Conservation (phyloP, 1,140 invertebrate species). For the Geopemphigus sp. region DNA sequence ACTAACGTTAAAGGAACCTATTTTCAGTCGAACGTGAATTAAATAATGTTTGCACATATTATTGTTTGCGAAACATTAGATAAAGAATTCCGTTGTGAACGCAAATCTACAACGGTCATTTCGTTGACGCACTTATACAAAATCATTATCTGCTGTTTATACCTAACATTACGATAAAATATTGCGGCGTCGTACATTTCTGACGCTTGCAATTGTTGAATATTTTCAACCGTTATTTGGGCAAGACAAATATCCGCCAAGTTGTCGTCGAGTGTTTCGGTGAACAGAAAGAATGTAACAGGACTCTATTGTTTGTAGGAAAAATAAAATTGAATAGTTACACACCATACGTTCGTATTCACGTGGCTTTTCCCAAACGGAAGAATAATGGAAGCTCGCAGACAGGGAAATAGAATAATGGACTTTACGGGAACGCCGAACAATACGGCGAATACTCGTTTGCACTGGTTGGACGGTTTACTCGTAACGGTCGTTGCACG, state of each 20-base stretch:
- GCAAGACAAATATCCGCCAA: not conserved
- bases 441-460: slow-evolving; percentile 24
- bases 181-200: too few relatives aligned
- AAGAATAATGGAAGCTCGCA: slow-evolving; percentile 27
- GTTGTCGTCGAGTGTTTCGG: not conserved
- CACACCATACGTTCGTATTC: not conserved
- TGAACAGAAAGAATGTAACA: not conserved
- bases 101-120: too few relatives aligned
- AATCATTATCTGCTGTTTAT: too few relatives aligned
- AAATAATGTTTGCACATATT: too few relatives aligned
- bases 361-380: not conserved
- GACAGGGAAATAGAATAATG: slow-evolving; percentile 38
- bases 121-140: too few relatives aligned
- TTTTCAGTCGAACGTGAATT: too few relatives aligned
- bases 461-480: not conserved
- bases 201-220: too few relatives aligned
- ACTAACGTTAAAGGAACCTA: too few relatives aligned
- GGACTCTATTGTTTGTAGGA: not conserved
- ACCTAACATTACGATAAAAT: too few relatives aligned
- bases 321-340: not conserved
- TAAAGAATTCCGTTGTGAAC: too few relatives aligned
- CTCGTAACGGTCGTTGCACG: not conserved
- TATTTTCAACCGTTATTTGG: too few relatives aligned
- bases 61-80: too few relatives aligned
- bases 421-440: slow-evolving; percentile 8